Evolutionary conservation across 2,888 invertebrate species (phyloP), one percentile per base, ranked within the genome.

Genomic region (Malthinus seriepunctatus): DNA sequence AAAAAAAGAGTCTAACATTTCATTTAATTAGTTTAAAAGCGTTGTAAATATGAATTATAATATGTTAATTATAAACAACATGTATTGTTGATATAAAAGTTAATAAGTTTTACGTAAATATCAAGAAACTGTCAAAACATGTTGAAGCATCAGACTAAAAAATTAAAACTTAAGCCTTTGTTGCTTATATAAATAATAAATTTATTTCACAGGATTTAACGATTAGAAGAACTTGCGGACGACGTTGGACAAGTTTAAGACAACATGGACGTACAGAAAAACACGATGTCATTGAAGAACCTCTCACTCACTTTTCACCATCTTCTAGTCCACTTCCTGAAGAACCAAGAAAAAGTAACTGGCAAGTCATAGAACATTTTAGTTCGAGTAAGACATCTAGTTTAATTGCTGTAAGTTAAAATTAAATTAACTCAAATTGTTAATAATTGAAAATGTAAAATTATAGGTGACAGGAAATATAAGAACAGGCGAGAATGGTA

Each of bases 291-390:
- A 59, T 59, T 12, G 46, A 35, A 23, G 60, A 56, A 51, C 81
- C 80, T 1, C 73, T 77, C 10, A 77, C 79, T 8, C 73, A 79
- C 39, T 74, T 73, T 39, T 81, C 83, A 58, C 76, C 83, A 52
- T 75, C 86, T 63, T 80, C 76, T 69, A 72, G 68, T 57, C 77
- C 78, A 5, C 75, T 85, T 12, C 84, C 87, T 42, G 85, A 86
- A 12, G 85, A 85, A 1, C 84, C 87, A 2, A 86, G 87, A 77
- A 92, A 92, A 76, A 92, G 92, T 71, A 93, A 93, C 80, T 93
- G 93, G 93, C 92, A 93, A 77, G 93, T 93, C 67, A 93, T 93
- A 71, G 92, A 93, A 77, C 93, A 93, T 79, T 93, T 90, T 79
- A 83, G 80, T 62, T 84, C 85, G 31, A 86, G 81, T 71, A 83